Conservation (phyloP, 2,113 vertebrate species). For the Anhinga anhinga region DNA sequence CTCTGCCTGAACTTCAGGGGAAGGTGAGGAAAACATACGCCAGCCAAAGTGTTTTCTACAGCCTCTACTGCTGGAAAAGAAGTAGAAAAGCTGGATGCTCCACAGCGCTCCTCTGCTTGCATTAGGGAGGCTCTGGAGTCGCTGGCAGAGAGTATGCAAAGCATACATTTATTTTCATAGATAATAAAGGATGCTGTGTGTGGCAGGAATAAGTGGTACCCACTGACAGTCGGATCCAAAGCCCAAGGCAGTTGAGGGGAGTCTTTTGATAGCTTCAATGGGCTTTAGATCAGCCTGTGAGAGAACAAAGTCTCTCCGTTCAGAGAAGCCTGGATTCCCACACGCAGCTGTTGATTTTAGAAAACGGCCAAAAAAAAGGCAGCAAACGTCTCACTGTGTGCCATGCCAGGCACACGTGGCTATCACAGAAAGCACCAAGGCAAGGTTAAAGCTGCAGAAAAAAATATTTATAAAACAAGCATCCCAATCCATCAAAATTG, state of each 20-base stretch:
- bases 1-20: background rate
- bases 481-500: background rate
- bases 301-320: background rate
- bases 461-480: background rate
- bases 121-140: background rate
- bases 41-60: fast-evolving
- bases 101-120: background rate
- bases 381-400: background rate
- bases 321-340: background rate
- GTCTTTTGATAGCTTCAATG: background rate
- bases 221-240: background rate
- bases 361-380: background rate
- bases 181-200: background rate
- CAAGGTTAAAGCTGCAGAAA: background rate
- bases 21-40: background rate
- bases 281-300: background rate
- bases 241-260: background rate
- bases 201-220: background rate
- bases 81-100: background rate
- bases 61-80: background rate
- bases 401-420: fast-evolving
- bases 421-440: background rate
- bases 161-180: background rate
- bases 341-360: background rate
- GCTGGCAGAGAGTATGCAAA: background rate